Percentiles rank a stretch among this genome's conserved stretches.
Evolutionary conservation across 2,113 vertebrate species (phyloP).

Genomic region (Platysteira castanea): DNA sequence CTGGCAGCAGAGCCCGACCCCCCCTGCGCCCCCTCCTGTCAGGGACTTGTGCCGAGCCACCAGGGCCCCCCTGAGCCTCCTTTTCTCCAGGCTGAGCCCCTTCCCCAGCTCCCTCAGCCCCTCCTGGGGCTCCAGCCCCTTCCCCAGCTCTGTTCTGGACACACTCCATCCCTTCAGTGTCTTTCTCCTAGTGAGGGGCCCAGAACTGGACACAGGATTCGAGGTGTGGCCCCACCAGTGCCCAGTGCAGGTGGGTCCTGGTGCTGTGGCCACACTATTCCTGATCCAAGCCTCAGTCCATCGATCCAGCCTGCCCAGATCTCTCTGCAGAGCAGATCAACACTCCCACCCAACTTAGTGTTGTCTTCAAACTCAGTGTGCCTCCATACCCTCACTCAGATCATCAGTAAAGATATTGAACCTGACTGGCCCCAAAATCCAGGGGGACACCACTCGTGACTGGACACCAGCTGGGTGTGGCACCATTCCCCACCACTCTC

Average conservation of each 20-base stretch:
- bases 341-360: fast-evolving
- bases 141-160: background rate
- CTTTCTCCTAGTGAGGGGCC: background rate
- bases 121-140: background rate
- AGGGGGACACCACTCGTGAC: background rate
- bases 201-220: background rate
- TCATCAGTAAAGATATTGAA: background rate
- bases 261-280: background rate
- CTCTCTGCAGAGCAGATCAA: background rate
- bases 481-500: background rate
- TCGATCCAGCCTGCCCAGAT: background rate
- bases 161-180: background rate
- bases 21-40: background rate
- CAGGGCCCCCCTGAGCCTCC: background rate
- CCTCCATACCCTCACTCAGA: background rate
- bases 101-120: background rate
- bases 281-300: background rate
- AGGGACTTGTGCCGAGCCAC: background rate
- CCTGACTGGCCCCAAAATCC: background rate
- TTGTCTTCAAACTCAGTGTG: background rate
- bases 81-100: background rate
- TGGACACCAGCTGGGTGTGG: background rate
- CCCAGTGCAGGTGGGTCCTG: background rate
- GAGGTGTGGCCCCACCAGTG: background rate
- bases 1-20: background rate